These are phyloP conservation scores for Leucoraja ocellata DNA, from an alignment of 2,797 vertebrate species.

Conservation along the genomic window DNA sequence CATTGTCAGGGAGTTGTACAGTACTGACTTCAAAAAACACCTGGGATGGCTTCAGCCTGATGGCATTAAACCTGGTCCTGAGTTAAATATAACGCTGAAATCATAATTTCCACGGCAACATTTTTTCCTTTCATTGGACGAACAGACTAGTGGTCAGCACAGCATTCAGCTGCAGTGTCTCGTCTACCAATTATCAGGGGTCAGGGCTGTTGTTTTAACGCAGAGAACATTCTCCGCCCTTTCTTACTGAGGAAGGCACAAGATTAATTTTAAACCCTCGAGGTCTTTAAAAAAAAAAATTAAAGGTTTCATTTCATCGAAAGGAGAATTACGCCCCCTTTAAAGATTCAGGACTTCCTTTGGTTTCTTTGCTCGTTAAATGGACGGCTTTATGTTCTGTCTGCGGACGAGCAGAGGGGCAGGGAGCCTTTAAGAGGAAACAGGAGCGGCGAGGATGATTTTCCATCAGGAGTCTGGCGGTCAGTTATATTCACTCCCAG, in stretches of 20 bases:
- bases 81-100: not conserved
- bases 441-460: slow-evolving; percentile 59
- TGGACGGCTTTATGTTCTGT: not conserved
- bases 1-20: not conserved
- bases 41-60: not conserved
- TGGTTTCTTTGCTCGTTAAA: not conserved
- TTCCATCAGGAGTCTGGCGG: slow-evolving; percentile 46
- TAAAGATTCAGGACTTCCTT: not conserved
- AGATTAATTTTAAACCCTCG: slow-evolving; percentile 21
- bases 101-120: not conserved
- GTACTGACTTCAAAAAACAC: not conserved
- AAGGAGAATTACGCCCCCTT: not conserved
- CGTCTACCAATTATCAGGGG: slow-evolving; percentile 6
- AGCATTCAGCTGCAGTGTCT: not conserved
- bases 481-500: slow-evolving; percentile 50
- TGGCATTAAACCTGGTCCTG: slow-evolving; percentile 11
- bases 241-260: not conserved
- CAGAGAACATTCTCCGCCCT: not conserved
- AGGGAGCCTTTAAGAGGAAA: slow-evolving; percentile 34
- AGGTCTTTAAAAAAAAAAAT: not conserved
- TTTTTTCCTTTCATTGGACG: not conserved
- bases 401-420: not conserved
- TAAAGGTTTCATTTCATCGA: not conserved
- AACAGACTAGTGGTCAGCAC: not conserved
- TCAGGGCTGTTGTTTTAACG: slow-evolving; percentile 24